Base-by-base conservation (phyloP, 2,888 invertebrate genomes). In the Blastobasis lacticolella region DNA sequence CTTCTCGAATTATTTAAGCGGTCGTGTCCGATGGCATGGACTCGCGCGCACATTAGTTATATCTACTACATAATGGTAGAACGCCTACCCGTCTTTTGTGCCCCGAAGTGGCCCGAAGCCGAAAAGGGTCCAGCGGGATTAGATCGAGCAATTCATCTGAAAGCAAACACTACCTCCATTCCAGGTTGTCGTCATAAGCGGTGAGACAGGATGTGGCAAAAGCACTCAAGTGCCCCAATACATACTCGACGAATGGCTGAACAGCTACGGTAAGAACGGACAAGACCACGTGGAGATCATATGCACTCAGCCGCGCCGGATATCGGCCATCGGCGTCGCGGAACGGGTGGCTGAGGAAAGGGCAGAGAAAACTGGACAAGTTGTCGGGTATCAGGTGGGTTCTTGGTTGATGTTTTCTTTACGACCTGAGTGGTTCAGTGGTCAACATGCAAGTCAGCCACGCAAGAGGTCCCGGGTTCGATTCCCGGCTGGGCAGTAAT, bases 191-290 rank as follows among this genome's bases (percentile, higher is more conserved):
- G 94, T 95, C 0, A 93, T 95, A 60, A 94, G 94, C 46, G 95
- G 95, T 4, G 95, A 95, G 73, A 95, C 95, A 0, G 95, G 95
- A 0, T 95, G 94, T 64, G 95, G 95, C 48, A 95, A 95, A 77
- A 94, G 93, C 69, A 94, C 94, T 0, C 94, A 97, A 91, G 93
- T 98, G n/a, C 97, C 97, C 0, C 98, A 98, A 78, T 97, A 95
- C 78, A 92, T 98, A 46, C 75, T 98, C 38, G 98, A 98, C 71
- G 91, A 96, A 55, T 96, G 95, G 92, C 79, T 97, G 49, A 79
- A 88, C 2, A 91, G 91, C 57, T 85, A 84, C 56, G 78, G 89
- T 8, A 83, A 87, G 7, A 75, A 75, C 6, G 87, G 83, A 0
- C 80, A 88, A 8, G 82, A 90, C 7, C 94, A 94, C 55, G 91